Evolutionary conservation across 2,797 vertebrate genomes (phyloP), one percentile per base, ranked within the genome.

Genomic region (Falco naumanni): DNA sequence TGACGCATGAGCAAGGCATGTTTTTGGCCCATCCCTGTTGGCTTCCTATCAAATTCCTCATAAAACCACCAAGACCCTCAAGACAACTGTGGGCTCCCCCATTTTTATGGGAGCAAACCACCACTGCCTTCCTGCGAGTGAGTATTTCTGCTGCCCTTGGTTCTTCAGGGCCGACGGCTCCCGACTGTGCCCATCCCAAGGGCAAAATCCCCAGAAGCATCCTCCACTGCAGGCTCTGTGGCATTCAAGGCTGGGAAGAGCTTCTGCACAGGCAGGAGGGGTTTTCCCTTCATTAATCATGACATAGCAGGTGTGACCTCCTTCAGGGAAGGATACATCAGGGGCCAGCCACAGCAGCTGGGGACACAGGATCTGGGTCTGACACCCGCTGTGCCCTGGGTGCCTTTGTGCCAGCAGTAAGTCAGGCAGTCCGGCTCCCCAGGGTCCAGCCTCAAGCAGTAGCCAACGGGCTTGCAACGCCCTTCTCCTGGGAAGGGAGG

Each of bases 61-160:
- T 4, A 24, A 57, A 69, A 51, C 2, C 43, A 39, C 17, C n/a
- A 8, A 33, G 45, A 41, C 37, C 29, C 14, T 54, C 26, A 25
- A 11, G 65, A 21, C 48, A 74, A 16, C 8, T 4, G 20, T 9
- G 0, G 5, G 6, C 11, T 61, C 45, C 33, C 47, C 48, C 21
- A 34, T 39, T 39, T 45, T 22, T 56, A 28, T 0, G 0, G 50
- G 15, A 22, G 37, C 1, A 2, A 60, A 48, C 33, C n/a, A 2
- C 31, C 6, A 2, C 28, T 12, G 37, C 33, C 5, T 6, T 43
- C 54, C 76, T 43, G 29, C 2, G 4, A 53, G 53, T 4, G 16
- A 53, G 45, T 2, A 2, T 10, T 54, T 21, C 47, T 37, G 37
- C 89, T 39, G 63, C 37, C 18, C 48, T 68, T 2, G 1, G 26